Conservation (phyloP, 2,113 vertebrate genomes). For the Phalacrocorax aristotelis region DNA sequence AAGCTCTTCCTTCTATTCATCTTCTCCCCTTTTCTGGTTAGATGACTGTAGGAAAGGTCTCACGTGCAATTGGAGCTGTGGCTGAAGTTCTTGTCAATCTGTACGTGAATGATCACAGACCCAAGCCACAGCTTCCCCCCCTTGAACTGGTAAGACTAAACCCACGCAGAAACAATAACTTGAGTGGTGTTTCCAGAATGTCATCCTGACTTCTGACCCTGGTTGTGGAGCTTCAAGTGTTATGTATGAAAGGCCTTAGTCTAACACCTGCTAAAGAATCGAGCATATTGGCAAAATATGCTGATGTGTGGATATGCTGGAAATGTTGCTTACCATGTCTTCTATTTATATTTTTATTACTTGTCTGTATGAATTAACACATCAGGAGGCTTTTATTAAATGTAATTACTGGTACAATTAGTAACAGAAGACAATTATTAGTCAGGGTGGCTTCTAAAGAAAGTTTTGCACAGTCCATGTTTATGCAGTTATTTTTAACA, state of each 20-base stretch:
- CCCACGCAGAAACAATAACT: not conserved
- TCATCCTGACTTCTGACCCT: not conserved
- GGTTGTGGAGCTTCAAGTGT: not conserved
- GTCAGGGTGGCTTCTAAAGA: not conserved
- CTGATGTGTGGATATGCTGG: not conserved
- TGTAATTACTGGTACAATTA: not conserved
- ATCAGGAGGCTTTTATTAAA: slow-evolving; percentile 26
- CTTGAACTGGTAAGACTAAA: slow-evolving; percentile 85
- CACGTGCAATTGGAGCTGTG: slow-evolving; percentile 86
- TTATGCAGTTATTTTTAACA: slow-evolving; percentile 20
- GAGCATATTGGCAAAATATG: not conserved
- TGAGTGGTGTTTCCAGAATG: not conserved
- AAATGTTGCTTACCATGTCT: not conserved
- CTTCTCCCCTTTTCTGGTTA: slow-evolving; percentile 69
- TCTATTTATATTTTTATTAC: not conserved
- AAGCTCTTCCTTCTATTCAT: slow-evolving; percentile 50
- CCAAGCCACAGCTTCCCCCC: slow-evolving; percentile 74
- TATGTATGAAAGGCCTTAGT: not conserved
- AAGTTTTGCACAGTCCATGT: not conserved
- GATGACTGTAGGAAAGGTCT: slow-evolving; percentile 93
- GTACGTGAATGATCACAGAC: slow-evolving; percentile 95
- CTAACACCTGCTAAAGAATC: not conserved
- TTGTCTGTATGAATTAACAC: slow-evolving; percentile 10
- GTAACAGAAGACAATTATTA: not conserved
- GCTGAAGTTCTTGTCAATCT: slow-evolving; percentile 93